Base-by-base conservation (phyloP, 2,797 vertebrate genomes). In the Pagetopsis macropterus region DNA sequence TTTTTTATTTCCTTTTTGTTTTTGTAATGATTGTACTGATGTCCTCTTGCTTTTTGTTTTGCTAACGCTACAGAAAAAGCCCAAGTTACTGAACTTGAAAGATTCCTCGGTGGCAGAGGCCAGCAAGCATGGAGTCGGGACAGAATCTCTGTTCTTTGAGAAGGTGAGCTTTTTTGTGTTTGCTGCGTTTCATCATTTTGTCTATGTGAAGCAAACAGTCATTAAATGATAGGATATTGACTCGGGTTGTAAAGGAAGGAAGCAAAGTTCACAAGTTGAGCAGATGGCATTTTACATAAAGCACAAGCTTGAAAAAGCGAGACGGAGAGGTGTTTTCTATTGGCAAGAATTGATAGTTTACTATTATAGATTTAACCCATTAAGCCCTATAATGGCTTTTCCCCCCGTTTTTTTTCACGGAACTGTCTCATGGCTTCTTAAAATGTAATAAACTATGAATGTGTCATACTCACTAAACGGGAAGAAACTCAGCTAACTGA, bases 71-170 rank as follows among this genome's bases (percentile, higher is more conserved):
- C 92, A 99, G 98, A 99, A 99, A 92, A 99, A 99, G 91, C 96
- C 96, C 15, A 99, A 99, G 91, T 93, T 98, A 46, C 92, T 98
- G 51, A 96, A 92, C 75, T 49, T 91, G 70, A 99, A 99, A 89
- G 98, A 99, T 74, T 94, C 96, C 65, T 95, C 97, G 0, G 86
- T 93, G 89, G 92, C 94, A 14, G 98, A 99, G 80, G 94, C 95
- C 84, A 96, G 96, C 91, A 99, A 99, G 81, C 98, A 98, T 67
- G 97, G 97, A 50, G 96, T 95, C 49, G 96, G 97, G 69, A 98
- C 97, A 15, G 98, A 99, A 81, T 97, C 97, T 48, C 93, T 99
- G 84, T 99, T 99, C 94, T 99, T 99, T 83, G 98, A 99, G 91
- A 99, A 99, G 96, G 98, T 98, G 78, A 91, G 71, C 31, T 48